Base-by-base conservation (phyloP, 2,888 invertebrate species). In the Diarsia dahlii region DNA sequence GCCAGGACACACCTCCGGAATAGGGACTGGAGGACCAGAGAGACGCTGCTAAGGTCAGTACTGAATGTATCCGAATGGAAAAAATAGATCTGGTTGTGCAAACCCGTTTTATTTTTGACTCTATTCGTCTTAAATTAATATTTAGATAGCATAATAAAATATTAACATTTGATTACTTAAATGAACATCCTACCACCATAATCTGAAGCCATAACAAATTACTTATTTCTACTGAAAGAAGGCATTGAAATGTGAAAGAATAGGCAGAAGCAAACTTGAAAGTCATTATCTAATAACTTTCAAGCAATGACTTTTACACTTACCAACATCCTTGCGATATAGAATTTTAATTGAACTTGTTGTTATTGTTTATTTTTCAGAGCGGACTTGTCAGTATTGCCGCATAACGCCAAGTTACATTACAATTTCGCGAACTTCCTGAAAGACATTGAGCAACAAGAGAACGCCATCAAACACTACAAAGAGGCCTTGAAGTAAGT, bases 341-440 rank as follows among this genome's bases (percentile, higher is more conserved):
- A 50, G n/a, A n/a, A 4, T 46, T 56, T 54, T 63, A 39, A 58
- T 78, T 50, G 1, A 75, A 66, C 2, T 50, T n/a, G 13, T 65
- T 39, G 4, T 28, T 56, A 52, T 64, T 70, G 9, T 69, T 15
- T 73, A 46, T 56, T 64, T 64, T 97, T 56, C 97, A 99, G 99
- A 92, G 98, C 99, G 70, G 99, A 99, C 67, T 95, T 99, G 74
- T 97, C 97, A 84, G 98, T 98, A 20, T 94, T 98, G 71, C 99
- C 99, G 0, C 98, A 98, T 95, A 99, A 99, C 93, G 98, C 99
- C 74, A 99, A 99, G 95, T 97, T 98, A 95, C 98, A 99, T 95
- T 99, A 98, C 96, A 99, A 99, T 96, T 98, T 98, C 91, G 99
- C 98, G 65, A 99, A 99, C 97, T 98, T 98, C 93, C 97, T 98